A percentile compares a stretch with the other conserved stretches of the same genome.
These are phyloP conservation scores for Ferrisia virgata DNA, from an alignment of 2,888 invertebrate genomes.

Conservation along the genomic window DNA sequence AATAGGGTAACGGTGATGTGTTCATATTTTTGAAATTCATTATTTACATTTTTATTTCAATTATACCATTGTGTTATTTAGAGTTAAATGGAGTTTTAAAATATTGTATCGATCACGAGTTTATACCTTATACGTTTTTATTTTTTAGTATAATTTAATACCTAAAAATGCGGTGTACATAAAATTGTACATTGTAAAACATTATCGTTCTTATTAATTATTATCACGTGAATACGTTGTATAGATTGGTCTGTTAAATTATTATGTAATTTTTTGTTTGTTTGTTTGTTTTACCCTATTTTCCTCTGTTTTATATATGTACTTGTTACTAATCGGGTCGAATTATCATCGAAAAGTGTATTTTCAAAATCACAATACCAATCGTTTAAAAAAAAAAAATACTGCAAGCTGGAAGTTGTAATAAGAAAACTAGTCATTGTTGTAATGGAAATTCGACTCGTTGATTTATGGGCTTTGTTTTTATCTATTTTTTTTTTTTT, in stretches of 20 bases:
- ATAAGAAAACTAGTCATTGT: background rate
- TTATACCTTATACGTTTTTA: background rate
- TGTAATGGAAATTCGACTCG: background rate
- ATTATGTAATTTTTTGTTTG: background rate
- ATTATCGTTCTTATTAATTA: background rate
- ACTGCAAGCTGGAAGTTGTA: background rate
- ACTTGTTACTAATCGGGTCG: background rate
- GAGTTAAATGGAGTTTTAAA: background rate
- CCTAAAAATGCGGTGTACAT: background rate
- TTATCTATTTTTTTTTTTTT: no score
- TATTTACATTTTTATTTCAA: background rate
- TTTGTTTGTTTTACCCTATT: background rate
- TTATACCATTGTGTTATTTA: background rate
- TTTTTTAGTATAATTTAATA: background rate
- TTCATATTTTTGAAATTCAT: constrained; percentile 4
- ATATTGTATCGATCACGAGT: background rate
- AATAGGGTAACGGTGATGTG: background rate
- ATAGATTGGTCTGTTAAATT: background rate
- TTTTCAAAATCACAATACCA: no score
- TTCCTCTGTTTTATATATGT: background rate
- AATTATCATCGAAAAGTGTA: background rate
- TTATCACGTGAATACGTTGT: background rate
- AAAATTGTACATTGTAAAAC: background rate
- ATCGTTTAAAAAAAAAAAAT: background rate
- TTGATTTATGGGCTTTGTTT: background rate